These are phyloP conservation scores for Subanguina moxae DNA, from an alignment of 1,140 invertebrate genomes.

Conservation along the genomic window DNA sequence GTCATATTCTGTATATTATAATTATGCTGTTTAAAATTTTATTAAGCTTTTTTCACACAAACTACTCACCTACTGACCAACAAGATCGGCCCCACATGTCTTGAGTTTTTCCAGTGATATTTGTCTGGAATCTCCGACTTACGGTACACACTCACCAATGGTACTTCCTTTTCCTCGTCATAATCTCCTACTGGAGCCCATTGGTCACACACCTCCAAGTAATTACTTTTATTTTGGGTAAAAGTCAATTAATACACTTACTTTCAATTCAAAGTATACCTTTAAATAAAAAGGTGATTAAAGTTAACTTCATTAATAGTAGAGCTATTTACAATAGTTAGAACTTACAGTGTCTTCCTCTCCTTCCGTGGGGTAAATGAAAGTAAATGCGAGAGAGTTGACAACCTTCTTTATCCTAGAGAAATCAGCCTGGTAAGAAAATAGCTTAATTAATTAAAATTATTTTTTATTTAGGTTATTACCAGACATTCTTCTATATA, in stretches of 20 bases:
- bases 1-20: no score
- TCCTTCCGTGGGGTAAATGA: constrained; percentile 50
- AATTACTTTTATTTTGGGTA: no score
- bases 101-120: constrained; percentile 47
- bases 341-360: constrained; percentile 45
- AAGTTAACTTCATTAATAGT: no score
- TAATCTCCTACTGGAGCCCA: constrained; percentile 55
- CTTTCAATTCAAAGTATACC: constrained; percentile 56
- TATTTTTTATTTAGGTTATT: no score
- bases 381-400: constrained; percentile 52
- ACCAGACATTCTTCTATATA: constrained; percentile 57
- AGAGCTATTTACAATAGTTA: background rate
- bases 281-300: constrained; percentile 8
- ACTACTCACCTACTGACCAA: constrained; percentile 53
- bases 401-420: constrained; percentile 53
- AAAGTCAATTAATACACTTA: no score
- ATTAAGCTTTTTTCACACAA: background rate
- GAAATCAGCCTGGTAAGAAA: no score
- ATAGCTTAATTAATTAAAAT: no score
- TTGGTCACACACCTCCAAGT: constrained; percentile 51
- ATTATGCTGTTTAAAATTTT: no score
- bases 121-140: constrained; percentile 48
- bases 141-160: constrained; percentile 52
- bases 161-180: constrained; percentile 45
- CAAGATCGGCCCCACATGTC: constrained; percentile 52